A percentile compares a stretch with the other conserved stretches of the same genome.
Evolutionary conservation across 2,888 invertebrate species (phyloP).

Genomic region (Disparrhopalites patrizii): DNA sequence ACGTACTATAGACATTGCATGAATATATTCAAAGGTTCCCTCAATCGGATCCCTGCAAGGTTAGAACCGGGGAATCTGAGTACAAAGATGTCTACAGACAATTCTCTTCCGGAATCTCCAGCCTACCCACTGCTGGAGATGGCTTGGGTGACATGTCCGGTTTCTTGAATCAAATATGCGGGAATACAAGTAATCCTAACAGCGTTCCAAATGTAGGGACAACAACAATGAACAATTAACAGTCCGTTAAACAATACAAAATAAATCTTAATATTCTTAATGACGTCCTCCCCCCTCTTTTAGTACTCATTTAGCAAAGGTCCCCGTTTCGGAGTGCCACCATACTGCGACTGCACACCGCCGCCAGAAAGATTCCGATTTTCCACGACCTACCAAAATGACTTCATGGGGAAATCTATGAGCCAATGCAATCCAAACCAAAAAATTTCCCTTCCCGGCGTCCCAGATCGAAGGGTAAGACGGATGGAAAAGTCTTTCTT

Average conservation of each 20-base stretch:
- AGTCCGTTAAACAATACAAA: too few relatives aligned
- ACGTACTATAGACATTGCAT: too few relatives aligned
- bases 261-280: too few relatives aligned
- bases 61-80: slow-evolving; percentile 41
- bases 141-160: not conserved
- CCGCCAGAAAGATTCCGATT: slow-evolving; percentile 43
- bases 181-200: too few relatives aligned
- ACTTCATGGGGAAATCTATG: slow-evolving; percentile 26
- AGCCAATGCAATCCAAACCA: not conserved
- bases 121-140: slow-evolving; percentile 27
- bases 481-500: not conserved
- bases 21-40: slow-evolving; percentile 17
- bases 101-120: too few relatives aligned
- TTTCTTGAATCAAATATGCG: not conserved
- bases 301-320: slow-evolving; percentile 28
- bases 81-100: slow-evolving; percentile 43
- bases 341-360: slow-evolving; percentile 25
- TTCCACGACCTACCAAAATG: slow-evolving; percentile 44
- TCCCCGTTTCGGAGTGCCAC: slow-evolving; percentile 24
- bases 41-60: slow-evolving; percentile 33
- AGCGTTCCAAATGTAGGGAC: too few relatives aligned
- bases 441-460: slow-evolving; percentile 30
- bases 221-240: too few relatives aligned
- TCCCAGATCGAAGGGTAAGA: slow-evolving; percentile 35
- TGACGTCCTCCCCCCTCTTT: too few relatives aligned